Evolutionary conservation across 2,113 vertebrate species (phyloP).

Genomic region (Corapipo altera): DNA sequence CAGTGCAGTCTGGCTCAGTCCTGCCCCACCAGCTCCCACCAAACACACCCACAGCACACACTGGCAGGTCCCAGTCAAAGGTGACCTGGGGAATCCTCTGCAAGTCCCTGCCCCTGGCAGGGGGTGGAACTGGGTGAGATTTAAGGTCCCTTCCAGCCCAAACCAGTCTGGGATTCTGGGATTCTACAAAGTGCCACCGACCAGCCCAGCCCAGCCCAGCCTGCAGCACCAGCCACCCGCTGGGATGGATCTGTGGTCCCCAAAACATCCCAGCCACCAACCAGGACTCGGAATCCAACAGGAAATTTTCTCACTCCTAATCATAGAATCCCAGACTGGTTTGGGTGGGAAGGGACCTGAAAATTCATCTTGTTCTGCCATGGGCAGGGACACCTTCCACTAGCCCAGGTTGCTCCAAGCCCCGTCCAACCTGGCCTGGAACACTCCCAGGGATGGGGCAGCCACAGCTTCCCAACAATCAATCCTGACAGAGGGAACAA

Average conservation of each 20-base stretch:
- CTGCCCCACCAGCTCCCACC: background rate
- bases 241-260: accelerated
- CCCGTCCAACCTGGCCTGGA: background rate
- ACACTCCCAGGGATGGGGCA: background rate
- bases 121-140: background rate
- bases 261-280: background rate
- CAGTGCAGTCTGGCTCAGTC: background rate
- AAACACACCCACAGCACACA: background rate
- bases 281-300: background rate
- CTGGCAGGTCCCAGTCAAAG: background rate
- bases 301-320: background rate
- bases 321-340: too few relatives aligned
- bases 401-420: background rate
- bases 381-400: background rate
- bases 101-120: background rate
- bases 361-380: background rate
- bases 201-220: background rate
- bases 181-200: background rate
- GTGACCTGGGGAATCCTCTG: background rate
- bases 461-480: background rate
- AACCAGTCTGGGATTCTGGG: background rate
- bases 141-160: background rate
- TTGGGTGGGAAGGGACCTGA: background rate
- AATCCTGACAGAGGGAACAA: background rate
- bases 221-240: background rate